phyloP scores from a whole-genome alignment of 2,888 invertebrate genomes.

The Erynnis tages region DNA sequence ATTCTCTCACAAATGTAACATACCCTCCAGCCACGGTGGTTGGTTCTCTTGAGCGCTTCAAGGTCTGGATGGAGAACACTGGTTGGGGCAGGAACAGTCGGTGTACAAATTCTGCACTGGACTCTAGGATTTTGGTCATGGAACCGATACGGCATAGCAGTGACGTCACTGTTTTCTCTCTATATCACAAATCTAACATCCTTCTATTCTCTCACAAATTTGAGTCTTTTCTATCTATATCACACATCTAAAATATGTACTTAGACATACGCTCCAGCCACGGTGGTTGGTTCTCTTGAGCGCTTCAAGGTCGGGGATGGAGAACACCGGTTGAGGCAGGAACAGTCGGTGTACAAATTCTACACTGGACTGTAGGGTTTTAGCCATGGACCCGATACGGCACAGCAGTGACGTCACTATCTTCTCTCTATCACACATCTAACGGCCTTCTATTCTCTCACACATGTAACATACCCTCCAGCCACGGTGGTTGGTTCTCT shows the following conservation, averaged over 20 bases:
- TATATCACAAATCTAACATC: conserved; percentile 40
- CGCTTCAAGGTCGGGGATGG: no score
- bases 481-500: conserved; percentile 89
- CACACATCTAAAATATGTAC: no score
- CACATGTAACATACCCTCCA: conserved; percentile 84
- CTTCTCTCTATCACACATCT: no score
- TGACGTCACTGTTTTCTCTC: conserved; percentile 99
- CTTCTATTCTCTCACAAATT: no score
- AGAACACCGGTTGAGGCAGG: no score
- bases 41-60: conserved; percentile 91
- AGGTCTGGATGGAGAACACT: conserved; percentile 95
- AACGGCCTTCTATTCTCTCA: no score
- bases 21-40: conserved; percentile 92
- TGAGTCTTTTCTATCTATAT: no score
- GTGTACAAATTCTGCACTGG: conserved; percentile 92
- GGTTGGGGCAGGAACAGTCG: conserved; percentile 97
- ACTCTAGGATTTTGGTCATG: conserved; percentile 95
- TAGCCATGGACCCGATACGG: no score
- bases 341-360: no score
- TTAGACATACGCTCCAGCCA: conserved; percentile 90
- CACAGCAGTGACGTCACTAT: not conserved
- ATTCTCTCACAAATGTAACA: no score
- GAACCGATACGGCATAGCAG: conserved; percentile 98
- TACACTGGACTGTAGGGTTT: no score
- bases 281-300: conserved; percentile 90